phyloP scores from a whole-genome alignment of 2,113 vertebrate genomes.

The Clupea harengus region DNA sequence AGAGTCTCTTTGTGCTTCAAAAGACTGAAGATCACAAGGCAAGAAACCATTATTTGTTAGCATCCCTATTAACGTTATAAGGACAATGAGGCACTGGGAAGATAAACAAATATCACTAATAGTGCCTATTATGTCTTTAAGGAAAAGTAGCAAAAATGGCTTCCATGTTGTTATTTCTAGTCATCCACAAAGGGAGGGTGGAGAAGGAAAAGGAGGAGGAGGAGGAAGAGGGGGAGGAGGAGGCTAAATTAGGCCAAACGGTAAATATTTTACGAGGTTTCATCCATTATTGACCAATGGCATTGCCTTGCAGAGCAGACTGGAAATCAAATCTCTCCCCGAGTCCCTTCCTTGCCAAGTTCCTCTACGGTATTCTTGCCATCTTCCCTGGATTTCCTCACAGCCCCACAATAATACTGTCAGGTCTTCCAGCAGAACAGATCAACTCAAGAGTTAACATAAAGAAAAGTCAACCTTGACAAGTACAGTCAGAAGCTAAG shows the following conservation, averaged over 20 bases:
- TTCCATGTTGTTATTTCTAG: constrained; percentile 45
- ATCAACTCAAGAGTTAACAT: background rate
- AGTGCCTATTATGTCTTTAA: background rate
- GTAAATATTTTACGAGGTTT: constrained; percentile 76
- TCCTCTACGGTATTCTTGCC: background rate
- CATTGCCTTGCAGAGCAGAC: constrained; percentile 65
- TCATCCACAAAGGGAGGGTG: constrained; percentile 49
- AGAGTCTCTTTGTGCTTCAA: background rate
- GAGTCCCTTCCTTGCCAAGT: constrained; percentile 48
- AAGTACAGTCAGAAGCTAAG: background rate
- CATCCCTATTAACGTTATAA: background rate
- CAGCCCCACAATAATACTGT: background rate
- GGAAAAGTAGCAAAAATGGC: constrained; percentile 21
- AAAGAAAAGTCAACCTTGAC: background rate
- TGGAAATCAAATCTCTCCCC: constrained; percentile 70
- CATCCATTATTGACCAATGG: constrained; percentile 74
- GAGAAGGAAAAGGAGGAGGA: constrained; percentile 27
- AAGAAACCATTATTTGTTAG: background rate
- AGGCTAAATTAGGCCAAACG: constrained; percentile 70
- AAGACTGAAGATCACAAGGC: background rate
- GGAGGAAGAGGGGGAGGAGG: constrained; percentile 39
- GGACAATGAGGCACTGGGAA: background rate
- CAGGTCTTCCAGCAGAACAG: background rate
- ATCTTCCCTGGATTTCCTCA: constrained; percentile 12
- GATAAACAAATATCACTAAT: background rate